Conservation (phyloP, 2,797 vertebrate species). For the Alcedo atthis region DNA sequence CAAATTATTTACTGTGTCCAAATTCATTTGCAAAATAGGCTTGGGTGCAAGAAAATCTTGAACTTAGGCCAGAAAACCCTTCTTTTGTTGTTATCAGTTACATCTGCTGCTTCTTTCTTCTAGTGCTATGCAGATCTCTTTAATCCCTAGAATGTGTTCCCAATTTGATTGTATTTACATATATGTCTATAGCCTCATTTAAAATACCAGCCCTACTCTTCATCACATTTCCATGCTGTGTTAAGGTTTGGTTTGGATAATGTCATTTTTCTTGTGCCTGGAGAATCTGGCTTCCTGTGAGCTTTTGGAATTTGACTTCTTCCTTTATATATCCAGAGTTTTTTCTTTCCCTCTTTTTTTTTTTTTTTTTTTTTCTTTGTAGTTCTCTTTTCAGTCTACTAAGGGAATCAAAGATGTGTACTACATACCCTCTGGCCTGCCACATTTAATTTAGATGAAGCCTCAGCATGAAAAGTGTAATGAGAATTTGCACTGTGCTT, state of each 20-base stretch:
- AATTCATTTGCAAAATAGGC: not conserved
- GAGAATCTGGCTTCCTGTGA: slow-evolving; percentile 53
- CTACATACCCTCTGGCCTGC: not conserved
- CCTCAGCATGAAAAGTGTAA: slow-evolving; percentile 32
- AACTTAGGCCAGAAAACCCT: slow-evolving; percentile 16
- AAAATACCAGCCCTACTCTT: slow-evolving; percentile 63
- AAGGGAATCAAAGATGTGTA: slow-evolving; percentile 43
- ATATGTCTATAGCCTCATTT: slow-evolving; percentile 56
- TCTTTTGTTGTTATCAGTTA: slow-evolving; percentile 59
- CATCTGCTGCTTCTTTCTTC: slow-evolving; percentile 62
- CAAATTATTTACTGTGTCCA: slow-evolving; percentile 24
- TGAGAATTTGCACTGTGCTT: slow-evolving; percentile 52
- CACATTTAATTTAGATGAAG: slow-evolving; percentile 54
- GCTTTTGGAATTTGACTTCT: slow-evolving; percentile 52
- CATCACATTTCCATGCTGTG: slow-evolving; percentile 58
- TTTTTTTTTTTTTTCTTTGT: not conserved
- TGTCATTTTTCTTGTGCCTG: slow-evolving; percentile 58
- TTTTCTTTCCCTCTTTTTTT: accelerated
- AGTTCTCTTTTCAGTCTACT: not conserved
- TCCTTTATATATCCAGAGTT: not conserved
- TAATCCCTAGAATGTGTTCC: slow-evolving; percentile 77
- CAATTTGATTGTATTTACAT: slow-evolving; percentile 73
- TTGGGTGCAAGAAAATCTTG: slow-evolving; percentile 28
- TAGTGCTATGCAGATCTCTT: slow-evolving; percentile 62
- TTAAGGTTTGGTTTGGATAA: slow-evolving; percentile 60